These are phyloP conservation scores for Hippocampus zosterae DNA, from an alignment of 2,113 vertebrate genomes.

Conservation along the genomic window DNA sequence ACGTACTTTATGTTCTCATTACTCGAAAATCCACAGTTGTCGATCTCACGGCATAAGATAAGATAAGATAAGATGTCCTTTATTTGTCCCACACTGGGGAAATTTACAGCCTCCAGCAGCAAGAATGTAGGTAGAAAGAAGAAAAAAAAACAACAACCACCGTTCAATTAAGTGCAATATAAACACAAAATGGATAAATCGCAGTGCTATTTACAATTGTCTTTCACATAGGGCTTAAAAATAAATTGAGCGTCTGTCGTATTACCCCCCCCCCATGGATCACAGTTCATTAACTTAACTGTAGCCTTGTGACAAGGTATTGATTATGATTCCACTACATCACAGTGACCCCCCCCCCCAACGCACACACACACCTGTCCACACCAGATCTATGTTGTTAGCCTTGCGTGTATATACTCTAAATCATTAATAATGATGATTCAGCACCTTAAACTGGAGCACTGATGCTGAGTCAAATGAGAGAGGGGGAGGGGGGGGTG, in stretches of 20 bases:
- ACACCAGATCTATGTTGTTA: conserved; percentile 52
- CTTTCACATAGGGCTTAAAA: conserved; percentile 51
- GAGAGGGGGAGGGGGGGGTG: conserved; percentile 38
- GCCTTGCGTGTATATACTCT: conserved; percentile 24
- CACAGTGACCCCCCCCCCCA: not conserved
- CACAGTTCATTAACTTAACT: conserved; percentile 64
- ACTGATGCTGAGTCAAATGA: conserved; percentile 45
- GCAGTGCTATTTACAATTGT: no score
- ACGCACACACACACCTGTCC: conserved; percentile 3
- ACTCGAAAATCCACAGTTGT: conserved; percentile 20
- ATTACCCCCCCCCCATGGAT: conserved; percentile 52
- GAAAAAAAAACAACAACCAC: no score
- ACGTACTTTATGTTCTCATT: conserved; percentile 49
- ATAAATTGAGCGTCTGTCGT: conserved; percentile 63
- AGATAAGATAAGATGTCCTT: no score
- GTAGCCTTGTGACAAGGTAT: conserved; percentile 44
- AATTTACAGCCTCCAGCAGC: no score
- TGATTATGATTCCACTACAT: conserved; percentile 46
- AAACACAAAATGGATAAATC: no score
- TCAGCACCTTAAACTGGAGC: conserved; percentile 57
- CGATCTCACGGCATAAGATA: not conserved
- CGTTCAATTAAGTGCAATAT: no score
- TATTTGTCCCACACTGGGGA: no score
- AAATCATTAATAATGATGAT: conserved; percentile 43
- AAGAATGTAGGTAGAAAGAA: no score